Evolutionary conservation across 2,797 vertebrate genomes (phyloP).

Genomic region (Enteromius anoplus): DNA sequence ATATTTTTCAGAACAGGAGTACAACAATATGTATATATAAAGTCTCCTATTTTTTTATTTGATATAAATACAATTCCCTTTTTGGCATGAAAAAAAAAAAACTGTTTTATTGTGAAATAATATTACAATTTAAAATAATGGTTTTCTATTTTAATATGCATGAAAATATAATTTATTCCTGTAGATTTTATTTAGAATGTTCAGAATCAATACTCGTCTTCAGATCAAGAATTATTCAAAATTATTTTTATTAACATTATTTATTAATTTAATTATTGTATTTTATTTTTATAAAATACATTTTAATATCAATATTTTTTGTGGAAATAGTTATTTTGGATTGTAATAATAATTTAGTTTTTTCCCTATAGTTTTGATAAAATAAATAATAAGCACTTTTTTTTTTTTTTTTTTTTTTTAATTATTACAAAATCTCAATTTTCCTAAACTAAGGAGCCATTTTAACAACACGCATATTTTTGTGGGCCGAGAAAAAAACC

Average conservation of each 20-base stretch:
- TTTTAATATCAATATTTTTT: no score
- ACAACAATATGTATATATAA: neutral
- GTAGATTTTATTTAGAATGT: neutral
- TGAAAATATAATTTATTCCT: neutral
- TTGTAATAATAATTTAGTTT: neutral
- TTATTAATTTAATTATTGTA: neutral
- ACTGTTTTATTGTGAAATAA: neutral
- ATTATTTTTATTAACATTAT: no score
- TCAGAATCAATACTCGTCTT: neutral
- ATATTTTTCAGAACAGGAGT: conserved; percentile 35
- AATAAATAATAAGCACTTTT: neutral
- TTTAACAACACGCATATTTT: conserved; percentile 20
- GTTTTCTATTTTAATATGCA: neutral
- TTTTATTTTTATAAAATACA: no score
- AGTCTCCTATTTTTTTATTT: neutral
- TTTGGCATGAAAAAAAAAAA: no score
- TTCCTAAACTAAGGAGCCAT: conserved; percentile 36
- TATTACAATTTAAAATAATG: neutral
- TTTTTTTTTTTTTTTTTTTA: no score
- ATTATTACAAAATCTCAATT: neutral
- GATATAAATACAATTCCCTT: neutral
- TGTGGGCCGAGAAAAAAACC: neutral
- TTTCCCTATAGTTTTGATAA: neutral
- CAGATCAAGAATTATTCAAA: neutral
- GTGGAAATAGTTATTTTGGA: neutral